phyloP scores from a whole-genome alignment of 2,888 invertebrate species.

The Kuschelorhynchus macadamiae region DNA sequence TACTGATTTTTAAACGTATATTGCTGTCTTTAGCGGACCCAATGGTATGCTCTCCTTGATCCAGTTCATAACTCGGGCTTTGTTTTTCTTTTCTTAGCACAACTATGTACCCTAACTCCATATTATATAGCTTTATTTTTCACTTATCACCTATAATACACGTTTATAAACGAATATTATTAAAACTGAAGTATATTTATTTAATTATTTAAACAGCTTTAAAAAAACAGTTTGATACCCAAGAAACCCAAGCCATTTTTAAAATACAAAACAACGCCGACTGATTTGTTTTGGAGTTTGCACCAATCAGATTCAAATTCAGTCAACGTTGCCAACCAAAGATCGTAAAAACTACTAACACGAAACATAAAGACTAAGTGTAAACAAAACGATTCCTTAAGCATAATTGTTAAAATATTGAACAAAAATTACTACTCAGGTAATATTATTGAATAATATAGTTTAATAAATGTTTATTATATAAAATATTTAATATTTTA shows the following conservation, averaged over 20 bases:
- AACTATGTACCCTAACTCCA: conserved; percentile 22
- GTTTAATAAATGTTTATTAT: background rate
- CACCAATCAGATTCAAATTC: conserved; percentile 4
- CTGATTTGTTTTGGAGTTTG: background rate
- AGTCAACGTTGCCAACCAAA: conserved; percentile 17
- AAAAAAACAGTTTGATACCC: background rate
- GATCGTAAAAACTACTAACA: background rate
- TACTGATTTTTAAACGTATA: conserved; percentile 52
- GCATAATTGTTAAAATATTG: background rate
- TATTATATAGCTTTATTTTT: background rate
- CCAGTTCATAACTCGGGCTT: conserved; percentile 44
- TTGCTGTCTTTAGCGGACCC: conserved; percentile 52
- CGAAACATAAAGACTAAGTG: background rate
- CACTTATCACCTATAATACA: no score
- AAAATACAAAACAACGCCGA: conserved; percentile 20
- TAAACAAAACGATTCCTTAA: background rate
- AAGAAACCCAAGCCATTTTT: conserved; percentile 29
- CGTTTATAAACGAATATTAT: no score
- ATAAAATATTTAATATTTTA: no score
- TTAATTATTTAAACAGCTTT: background rate
- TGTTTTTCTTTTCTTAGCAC: conserved; percentile 45
- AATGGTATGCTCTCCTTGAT: conserved; percentile 48
- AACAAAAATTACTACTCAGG: background rate
- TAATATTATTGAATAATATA: background rate
- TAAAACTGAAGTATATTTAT: background rate